Evolutionary conservation across 2,888 invertebrate species (phyloP), one percentile per base, ranked within the genome.

Genomic region (Seira musarum): DNA sequence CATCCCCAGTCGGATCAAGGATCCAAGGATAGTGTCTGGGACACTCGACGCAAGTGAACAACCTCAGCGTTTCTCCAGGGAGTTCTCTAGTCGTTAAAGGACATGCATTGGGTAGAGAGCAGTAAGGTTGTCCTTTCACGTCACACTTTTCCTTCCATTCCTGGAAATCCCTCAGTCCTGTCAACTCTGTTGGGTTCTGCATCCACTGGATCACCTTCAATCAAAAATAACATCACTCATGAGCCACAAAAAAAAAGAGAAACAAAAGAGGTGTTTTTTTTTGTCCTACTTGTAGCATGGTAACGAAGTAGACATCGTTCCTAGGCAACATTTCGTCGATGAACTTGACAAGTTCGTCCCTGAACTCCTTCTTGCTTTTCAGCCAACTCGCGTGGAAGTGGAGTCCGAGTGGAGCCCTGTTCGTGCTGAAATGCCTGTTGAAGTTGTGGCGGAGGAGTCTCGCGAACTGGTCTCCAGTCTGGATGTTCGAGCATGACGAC

Each of bases 61-160:
- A 92, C 89, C 96, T 94, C 66, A 96, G 92, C 66, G 95, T 96
- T 90, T 97, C 96, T 83, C 96, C 96, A 40, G 96, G 96, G 85
- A 97, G 90, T 90, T 97, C 97, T 87, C 96, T 91, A 81, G 96
- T 96, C 64, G 93, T 96, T 87, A 96, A 90, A 15, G 96, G 94
- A 89, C 97, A 97, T 73, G 96, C 94, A 88, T 97, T 97, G 79
- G 96, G 96, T 87, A 96, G 90, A 1, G 96, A 96, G 89, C 97
- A 97, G 91, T 93, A 95, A 76, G 97, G 95, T 89, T 96, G 96
- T 75, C 96, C 96, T 90, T 96, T 96, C 84, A 97, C 94, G 88
- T 96, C 96, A 89, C 97, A 97, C 89, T 95, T 95, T 87, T 96
- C 96, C 89, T 97, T 97, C 97, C 97, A 97, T 89, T 96, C 96